Base-by-base conservation (phyloP, 2,888 invertebrate genomes). In the Gymnosoma rotundatum region DNA sequence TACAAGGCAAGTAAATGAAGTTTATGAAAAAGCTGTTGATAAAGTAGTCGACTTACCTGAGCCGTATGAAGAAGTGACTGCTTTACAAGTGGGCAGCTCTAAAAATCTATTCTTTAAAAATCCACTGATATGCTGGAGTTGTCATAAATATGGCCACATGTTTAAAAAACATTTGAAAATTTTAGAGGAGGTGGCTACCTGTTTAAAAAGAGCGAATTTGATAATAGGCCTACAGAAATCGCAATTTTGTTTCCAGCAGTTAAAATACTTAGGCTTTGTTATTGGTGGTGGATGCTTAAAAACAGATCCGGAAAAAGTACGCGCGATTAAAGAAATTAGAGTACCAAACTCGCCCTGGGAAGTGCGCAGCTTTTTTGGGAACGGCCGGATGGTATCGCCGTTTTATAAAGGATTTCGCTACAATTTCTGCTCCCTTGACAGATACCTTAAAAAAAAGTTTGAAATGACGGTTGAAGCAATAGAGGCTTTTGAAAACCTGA, bases 181-280 rank as follows among this genome's bases (percentile, higher is more conserved):
- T 5, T 20, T 75, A 2, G 14, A 16, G 2, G 38, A 66, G 20
- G 66, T 76, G 0, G 66, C 66, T 5, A 1, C 6, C 2, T 75
- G 64, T 10, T 36, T 75, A 14, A 64, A 18, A 18, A 58, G 25
- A 10, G 75, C 75, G 0, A 67, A 75, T 14, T 10, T 60, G 2
- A 75, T 56, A 1, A 86, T 85, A 8, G 85, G 85, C 10, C 25
- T 86, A 2, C 42, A 76, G 14, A 83, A 86, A 69, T 76, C 75
- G 0, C 70, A 75, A 21, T 83, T 85, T 52, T 80, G 81, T 36
- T 83, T 80, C 18, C 56, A 75, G 38, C 73, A 86, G 10, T 7
- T 86, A 0, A 78, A 67, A 54, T 74, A 78, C 50, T 7, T 74
- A 21, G 78, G 61, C 10, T 78, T 67, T 18, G 50, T 83, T 21